Conservation (phyloP, 2,888 invertebrate species). For the Trypoxylon attenuatum region DNA sequence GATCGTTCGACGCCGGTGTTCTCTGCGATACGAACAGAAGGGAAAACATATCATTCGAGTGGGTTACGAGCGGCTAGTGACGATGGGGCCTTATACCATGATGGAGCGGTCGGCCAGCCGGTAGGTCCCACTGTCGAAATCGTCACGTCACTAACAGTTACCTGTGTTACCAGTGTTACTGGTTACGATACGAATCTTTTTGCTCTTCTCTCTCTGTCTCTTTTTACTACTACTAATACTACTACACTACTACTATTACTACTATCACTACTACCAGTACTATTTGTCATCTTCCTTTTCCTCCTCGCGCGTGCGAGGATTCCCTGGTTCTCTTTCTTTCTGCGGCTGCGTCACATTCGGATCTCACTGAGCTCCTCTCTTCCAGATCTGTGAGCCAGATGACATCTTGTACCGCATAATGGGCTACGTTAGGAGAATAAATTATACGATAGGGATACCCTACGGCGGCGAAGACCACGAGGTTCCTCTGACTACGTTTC, state of each 20-base stretch:
- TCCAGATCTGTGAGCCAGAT: conserved; percentile 55
- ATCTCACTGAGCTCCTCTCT: conserved; percentile 36
- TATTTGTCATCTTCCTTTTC: conserved; percentile 4
- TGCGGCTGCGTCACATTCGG: conserved; percentile 32
- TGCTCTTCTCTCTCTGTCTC: not conserved
- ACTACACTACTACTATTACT: not conserved
- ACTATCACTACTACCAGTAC: not conserved
- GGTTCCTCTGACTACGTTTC: conserved; percentile 2
- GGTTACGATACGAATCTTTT: conserved; percentile 55
- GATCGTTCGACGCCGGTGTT: conserved; percentile 37
- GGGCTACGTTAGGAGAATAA: conserved; percentile 57
- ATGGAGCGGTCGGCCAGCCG: conserved; percentile 47
- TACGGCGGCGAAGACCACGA: not conserved
- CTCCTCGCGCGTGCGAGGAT: not conserved
- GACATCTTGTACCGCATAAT: conserved; percentile 57
- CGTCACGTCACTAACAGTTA: conserved; percentile 62
- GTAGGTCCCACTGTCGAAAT: conserved; percentile 58
- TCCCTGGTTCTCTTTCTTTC: conserved; percentile 25
- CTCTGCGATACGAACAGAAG: conserved; percentile 15
- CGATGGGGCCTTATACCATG: conserved; percentile 47
- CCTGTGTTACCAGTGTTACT: conserved; percentile 59
- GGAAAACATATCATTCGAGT: conserved; percentile 37
- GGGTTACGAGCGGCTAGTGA: conserved; percentile 31
- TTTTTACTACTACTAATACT: not conserved
- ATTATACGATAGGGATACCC: conserved; percentile 44